phyloP scores from a whole-genome alignment of 2,797 vertebrate genomes.

The Rhinoraja longicauda region DNA sequence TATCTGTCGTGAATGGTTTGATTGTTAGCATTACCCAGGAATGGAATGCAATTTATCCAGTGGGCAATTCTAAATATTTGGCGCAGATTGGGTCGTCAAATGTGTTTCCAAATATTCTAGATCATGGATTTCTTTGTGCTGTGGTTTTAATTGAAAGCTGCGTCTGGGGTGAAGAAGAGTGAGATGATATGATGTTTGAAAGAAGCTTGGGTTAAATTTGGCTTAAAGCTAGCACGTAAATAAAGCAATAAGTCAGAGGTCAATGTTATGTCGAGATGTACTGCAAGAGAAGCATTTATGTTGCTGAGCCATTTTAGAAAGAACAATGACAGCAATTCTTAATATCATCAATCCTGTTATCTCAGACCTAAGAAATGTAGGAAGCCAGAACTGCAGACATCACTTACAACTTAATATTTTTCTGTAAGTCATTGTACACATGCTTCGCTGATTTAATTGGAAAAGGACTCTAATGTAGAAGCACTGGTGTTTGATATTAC shows the following conservation, averaged over 20 bases:
- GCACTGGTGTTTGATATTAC: not conserved
- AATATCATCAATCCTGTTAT: not conserved
- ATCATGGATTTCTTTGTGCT: not conserved
- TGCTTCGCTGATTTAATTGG: not conserved
- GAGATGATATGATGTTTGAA: not conserved
- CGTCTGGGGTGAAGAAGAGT: not conserved
- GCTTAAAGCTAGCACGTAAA: not conserved
- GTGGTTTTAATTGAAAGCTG: not conserved
- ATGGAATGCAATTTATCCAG: not conserved
- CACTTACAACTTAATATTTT: not conserved
- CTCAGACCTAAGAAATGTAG: not conserved
- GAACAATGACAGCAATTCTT: not conserved
- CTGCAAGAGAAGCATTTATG: not conserved
- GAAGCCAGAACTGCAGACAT: not conserved
- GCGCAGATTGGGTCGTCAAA: not conserved
- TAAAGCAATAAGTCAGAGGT: not conserved
- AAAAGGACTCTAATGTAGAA: conserved; percentile 12
- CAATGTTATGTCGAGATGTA: not conserved
- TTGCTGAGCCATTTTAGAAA: not conserved
- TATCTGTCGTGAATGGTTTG: not conserved
- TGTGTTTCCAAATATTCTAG: not conserved
- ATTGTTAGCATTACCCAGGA: not conserved
- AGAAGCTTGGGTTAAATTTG: not conserved
- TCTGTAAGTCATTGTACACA: not conserved
- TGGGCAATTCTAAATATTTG: not conserved